Percentiles rank a stretch among this genome's conserved stretches.
Conservation (phyloP, 2,888 invertebrate species). For the Cephus nigrinus region DNA sequence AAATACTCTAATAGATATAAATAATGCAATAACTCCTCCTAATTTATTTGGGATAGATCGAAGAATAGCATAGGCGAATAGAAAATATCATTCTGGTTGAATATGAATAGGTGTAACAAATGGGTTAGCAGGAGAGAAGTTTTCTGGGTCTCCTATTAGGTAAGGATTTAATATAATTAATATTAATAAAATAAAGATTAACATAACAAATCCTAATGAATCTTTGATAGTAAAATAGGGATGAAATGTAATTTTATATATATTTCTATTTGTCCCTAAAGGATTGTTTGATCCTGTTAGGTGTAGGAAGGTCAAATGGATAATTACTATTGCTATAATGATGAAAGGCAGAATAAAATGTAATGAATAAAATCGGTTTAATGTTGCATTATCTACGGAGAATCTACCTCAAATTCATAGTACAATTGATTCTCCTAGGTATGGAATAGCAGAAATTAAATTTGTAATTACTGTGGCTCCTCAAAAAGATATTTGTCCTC, state of each 20-base stretch:
- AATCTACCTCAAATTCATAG: constrained; percentile 83
- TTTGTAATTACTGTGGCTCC: constrained; percentile 84
- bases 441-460: constrained; percentile 78
- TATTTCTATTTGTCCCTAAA: constrained; percentile 73
- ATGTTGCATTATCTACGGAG: constrained; percentile 78
- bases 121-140: constrained; percentile 78
- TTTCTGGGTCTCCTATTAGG: constrained; percentile 77
- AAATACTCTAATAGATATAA: constrained; percentile 76
- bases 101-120: constrained; percentile 79
- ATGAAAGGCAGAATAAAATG: constrained; percentile 81
- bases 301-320: constrained; percentile 76
- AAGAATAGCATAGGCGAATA: constrained; percentile 86
- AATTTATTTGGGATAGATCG: constrained; percentile 85
- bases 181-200: constrained; percentile 64
- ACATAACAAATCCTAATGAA: constrained; percentile 71
- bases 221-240: constrained; percentile 77
- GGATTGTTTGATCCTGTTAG: constrained; percentile 78
- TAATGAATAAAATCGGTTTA: constrained; percentile 82
- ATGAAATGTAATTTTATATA: constrained; percentile 78
- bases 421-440: constrained; percentile 73
- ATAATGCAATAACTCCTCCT: constrained; percentile 78
- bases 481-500: constrained; percentile 87
- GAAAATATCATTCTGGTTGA: constrained; percentile 87
- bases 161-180: constrained; percentile 71
- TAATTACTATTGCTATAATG: constrained; percentile 71